A percentile compares a stretch with the other conserved stretches of the same genome.
These are phyloP conservation scores for Aphidius colemani DNA, from an alignment of 2,888 invertebrate genomes.

Conservation along the genomic window DNA sequence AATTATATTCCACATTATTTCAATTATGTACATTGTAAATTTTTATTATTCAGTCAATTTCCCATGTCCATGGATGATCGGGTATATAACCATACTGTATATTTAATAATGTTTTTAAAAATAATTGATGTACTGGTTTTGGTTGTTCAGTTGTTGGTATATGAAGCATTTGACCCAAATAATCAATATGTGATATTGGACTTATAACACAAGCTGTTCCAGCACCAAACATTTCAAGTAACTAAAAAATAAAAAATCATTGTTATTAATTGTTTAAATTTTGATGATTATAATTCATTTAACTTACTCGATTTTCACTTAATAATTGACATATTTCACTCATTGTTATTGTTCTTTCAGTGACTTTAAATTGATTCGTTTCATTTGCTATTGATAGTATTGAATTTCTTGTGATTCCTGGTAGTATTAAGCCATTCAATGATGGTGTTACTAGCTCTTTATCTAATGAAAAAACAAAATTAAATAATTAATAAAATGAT, in stretches of 20 bases:
- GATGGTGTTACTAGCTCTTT: slow-evolving; percentile 92
- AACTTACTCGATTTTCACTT: slow-evolving; percentile 80
- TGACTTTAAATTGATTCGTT: slow-evolving; percentile 86
- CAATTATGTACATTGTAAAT: too few relatives aligned
- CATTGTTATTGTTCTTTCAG: slow-evolving; percentile 85
- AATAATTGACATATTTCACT: slow-evolving; percentile 73
- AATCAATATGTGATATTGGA: slow-evolving; percentile 86
- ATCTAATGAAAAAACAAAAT: slow-evolving; percentile 65
- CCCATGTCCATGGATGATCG: slow-evolving; percentile 79
- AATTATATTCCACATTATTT: too few relatives aligned
- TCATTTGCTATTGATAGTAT: slow-evolving; percentile 78
- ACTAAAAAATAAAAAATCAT: slow-evolving; percentile 64
- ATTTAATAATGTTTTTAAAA: slow-evolving; percentile 78
- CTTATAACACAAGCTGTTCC: slow-evolving; percentile 96
- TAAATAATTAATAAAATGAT: not conserved
- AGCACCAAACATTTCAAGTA: slow-evolving; percentile 95
- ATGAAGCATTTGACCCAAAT: slow-evolving; percentile 69
- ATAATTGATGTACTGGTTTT: slow-evolving; percentile 73
- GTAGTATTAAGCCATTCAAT: slow-evolving; percentile 90
- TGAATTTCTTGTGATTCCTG: slow-evolving; percentile 90
- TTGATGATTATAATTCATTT: not conserved
- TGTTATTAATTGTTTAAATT: not conserved
- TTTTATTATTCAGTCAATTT: slow-evolving; percentile 62
- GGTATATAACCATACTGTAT: slow-evolving; percentile 86
- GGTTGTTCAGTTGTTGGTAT: slow-evolving; percentile 77